These are phyloP conservation scores for Harpegnathos saltator DNA, from an alignment of 1,140 invertebrate species.

Conservation along the genomic window DNA sequence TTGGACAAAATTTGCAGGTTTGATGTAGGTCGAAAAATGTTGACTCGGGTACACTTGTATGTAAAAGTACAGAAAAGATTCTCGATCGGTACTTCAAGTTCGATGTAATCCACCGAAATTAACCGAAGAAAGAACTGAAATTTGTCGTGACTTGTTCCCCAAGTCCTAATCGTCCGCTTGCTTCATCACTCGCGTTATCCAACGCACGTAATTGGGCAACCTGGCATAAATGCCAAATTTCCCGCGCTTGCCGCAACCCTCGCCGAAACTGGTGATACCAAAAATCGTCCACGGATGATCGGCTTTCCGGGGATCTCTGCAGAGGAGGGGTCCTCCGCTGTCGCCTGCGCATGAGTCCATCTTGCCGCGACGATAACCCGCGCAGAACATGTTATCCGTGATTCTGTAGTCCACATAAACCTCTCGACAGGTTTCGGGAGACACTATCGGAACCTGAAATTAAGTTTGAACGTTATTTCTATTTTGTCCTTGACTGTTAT, in stretches of 20 bases:
- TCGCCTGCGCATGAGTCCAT: slow-evolving; percentile 96
- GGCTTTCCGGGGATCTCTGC: slow-evolving; percentile 86
- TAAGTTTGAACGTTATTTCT: slow-evolving; percentile 1
- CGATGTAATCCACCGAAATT: too few relatives aligned
- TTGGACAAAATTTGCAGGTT: too few relatives aligned
- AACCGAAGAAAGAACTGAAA: too few relatives aligned
- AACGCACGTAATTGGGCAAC: slow-evolving; percentile 94
- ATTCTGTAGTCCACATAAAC: slow-evolving; percentile 93
- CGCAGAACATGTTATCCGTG: slow-evolving; percentile 96
- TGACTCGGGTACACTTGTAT: too few relatives aligned
- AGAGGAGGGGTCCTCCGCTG: slow-evolving; percentile 94
- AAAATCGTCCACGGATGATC: slow-evolving; percentile 91
- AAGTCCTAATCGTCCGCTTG: slow-evolving; percentile 68
- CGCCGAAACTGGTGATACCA: slow-evolving; percentile 97
- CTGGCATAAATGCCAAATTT: slow-evolving; percentile 97
- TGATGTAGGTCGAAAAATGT: too few relatives aligned
- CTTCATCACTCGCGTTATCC: slow-evolving; percentile 91
- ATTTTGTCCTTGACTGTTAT: too few relatives aligned
- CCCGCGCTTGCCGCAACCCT: slow-evolving; percentile 95
- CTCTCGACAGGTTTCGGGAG: slow-evolving; percentile 91
- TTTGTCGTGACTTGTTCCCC: neutral
- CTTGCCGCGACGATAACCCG: slow-evolving; percentile 91
- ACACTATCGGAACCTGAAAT: slow-evolving; percentile 92
- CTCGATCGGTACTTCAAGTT: too few relatives aligned
- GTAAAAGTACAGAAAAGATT: too few relatives aligned